Conservation (phyloP, 2,113 vertebrate genomes). For the Nymphicus hollandicus region DNA sequence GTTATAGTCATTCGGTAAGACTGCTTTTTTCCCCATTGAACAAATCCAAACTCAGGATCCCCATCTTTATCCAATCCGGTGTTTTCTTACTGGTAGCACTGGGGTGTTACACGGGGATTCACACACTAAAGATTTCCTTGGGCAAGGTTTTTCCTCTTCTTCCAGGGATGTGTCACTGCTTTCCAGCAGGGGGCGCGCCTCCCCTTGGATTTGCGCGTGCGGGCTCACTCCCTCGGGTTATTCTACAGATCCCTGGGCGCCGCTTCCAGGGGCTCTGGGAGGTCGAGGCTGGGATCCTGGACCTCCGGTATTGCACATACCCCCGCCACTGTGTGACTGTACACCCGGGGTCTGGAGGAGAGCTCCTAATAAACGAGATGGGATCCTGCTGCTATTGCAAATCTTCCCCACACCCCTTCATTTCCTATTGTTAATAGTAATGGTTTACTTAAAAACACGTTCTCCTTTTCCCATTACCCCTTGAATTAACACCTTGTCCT, state of each 20-base stretch:
- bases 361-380: not conserved
- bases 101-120: not conserved
- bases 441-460: not conserved
- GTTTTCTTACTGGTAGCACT: not conserved
- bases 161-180: not conserved
- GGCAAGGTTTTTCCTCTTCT: rapidly evolving
- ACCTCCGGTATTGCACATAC: not conserved
- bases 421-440: not conserved
- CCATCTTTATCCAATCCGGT: rapidly evolving
- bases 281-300: not conserved
- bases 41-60: not conserved
- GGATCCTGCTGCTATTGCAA: not conserved
- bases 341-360: not conserved
- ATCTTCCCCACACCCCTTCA: not conserved
- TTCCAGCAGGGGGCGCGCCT: not conserved
- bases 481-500: not conserved
- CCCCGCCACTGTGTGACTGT: rapidly evolving
- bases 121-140: too few species aligned
- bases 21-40: not conserved
- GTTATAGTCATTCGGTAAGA: not conserved
- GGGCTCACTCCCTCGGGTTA: too few species aligned
- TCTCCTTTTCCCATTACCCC: not conserved
- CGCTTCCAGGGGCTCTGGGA: not conserved
- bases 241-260: not conserved
- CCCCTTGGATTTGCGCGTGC: not conserved